Percentiles rank a stretch among this genome's conserved stretches.
Conservation (phyloP, 2,797 vertebrate species). For the Euthynnus affinis region DNA sequence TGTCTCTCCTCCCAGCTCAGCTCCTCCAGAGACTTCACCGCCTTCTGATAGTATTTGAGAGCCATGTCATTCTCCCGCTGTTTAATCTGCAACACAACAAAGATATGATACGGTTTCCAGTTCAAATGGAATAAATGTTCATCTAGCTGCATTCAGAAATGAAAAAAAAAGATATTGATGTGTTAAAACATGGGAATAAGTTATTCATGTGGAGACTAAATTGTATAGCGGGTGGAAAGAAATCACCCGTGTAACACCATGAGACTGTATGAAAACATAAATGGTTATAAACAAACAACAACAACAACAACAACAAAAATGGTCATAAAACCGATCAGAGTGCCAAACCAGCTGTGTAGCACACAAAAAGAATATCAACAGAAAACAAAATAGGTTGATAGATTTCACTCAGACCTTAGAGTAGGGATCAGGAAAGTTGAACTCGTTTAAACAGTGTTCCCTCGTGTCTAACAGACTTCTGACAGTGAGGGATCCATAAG, state of each 20-base stretch:
- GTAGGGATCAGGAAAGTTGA: conserved; percentile 99
- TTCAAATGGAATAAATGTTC: not conserved
- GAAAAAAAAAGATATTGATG: not conserved
- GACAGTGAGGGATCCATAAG: conserved; percentile 98
- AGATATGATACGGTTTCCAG: not conserved
- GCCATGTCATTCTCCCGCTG: conserved; percentile 95
- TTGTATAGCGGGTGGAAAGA: conserved; percentile 6
- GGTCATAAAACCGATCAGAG: conserved; percentile 12
- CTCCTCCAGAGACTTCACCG: conserved; percentile 90
- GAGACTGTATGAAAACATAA: conserved; percentile 6
- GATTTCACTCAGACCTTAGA: conserved; percentile 90
- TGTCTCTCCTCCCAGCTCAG: conserved; percentile 96
- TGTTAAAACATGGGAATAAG: not conserved
- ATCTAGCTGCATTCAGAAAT: not conserved
- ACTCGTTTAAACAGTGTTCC: conserved; percentile 99
- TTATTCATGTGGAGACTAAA: not conserved
- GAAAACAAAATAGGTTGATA: conserved; percentile 36
- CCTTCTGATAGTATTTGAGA: conserved; percentile 92
- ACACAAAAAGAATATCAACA: conserved; percentile 19
- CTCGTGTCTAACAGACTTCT: conserved; percentile 97
- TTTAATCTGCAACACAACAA: conserved; percentile 89
- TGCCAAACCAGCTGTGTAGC: conserved; percentile 12
- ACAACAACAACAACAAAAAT: too few relatives aligned
- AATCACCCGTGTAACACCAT: not conserved
- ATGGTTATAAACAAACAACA: too few relatives aligned